These are phyloP conservation scores for Sebastes trivittatus DNA, from an alignment of 2,797 vertebrate species.

Conservation along the genomic window DNA sequence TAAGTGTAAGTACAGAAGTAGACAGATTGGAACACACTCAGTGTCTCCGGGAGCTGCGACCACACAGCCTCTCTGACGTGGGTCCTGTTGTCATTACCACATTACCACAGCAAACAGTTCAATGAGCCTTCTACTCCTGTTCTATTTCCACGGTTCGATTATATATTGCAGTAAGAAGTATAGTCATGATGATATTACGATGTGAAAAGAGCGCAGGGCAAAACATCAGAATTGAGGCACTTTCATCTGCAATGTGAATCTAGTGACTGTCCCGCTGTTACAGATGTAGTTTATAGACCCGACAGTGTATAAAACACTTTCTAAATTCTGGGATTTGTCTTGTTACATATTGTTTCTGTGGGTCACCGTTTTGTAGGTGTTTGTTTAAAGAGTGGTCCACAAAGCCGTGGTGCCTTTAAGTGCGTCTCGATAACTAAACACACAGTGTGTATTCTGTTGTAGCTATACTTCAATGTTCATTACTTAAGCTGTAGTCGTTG, in stretches of 20 bases:
- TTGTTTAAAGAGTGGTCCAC: neutral
- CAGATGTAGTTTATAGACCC: constrained; percentile 13
- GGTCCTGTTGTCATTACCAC: too few relatives aligned
- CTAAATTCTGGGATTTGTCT: neutral
- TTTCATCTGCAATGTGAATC: constrained; percentile 29
- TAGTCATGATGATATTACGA: neutral
- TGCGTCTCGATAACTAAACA: neutral
- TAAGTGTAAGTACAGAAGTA: too few relatives aligned
- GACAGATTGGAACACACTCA: accelerated
- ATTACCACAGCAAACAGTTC: too few relatives aligned
- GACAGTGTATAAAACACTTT: neutral
- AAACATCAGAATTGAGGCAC: neutral
- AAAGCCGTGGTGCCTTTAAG: neutral
- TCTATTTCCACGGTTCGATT: neutral
- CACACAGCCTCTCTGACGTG: too few relatives aligned
- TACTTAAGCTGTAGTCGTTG: constrained; percentile 7
- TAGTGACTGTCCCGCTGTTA: constrained; percentile 1
- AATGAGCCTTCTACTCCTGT: too few relatives aligned
- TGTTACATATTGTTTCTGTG: neutral
- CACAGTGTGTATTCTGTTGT: neutral
- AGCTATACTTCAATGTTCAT: neutral
- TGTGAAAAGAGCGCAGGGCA: neutral
- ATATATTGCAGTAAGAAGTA: neutral
- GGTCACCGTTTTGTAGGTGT: neutral
- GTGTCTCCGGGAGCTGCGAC: too few relatives aligned